Base-by-base conservation (phyloP, 2,888 invertebrate species). In the Pyrocoelia pectoralis region DNA sequence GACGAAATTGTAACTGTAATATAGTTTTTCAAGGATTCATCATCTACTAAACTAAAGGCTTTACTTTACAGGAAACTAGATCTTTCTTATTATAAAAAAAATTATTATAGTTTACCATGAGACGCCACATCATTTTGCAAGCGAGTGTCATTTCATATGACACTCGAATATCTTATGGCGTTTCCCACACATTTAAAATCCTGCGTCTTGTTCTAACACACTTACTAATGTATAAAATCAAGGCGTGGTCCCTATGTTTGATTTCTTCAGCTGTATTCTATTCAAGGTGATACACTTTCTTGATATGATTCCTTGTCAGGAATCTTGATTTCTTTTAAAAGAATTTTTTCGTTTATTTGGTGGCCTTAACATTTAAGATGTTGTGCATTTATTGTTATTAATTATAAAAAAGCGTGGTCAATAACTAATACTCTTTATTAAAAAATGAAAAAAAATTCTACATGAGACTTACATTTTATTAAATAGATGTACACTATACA, bases 261-360 rank as follows among this genome's bases (percentile, higher is more conserved):
- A 38, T 61, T 40, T 46, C 41, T 59, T 52, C 58, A 33, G n/a
- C 41, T 8, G 49, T 33, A 19, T 29, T 56, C 33, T 56, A 54
- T 41, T 68, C 76, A 76, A 76, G 76, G 76, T 76, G 75, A 76
- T 75, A 75, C 76, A 76, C 74, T 76, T 76, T 73, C 76, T 72
- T 67, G 64, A 66, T 72, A 72, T 71, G 69, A 73, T 69, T 70
- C 71, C 68, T 68, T 67, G 66, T 61, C 67, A 69, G 69, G 73
- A 74, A 73, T 74, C 72, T 72, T 71, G 73, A 72, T 69, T 71
- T 67, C 66, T 70, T 61, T 63, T 56, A 60, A 57, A 58, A 58
- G 52, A 59, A 67, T 67, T 73, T 72, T 72, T 70, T 68, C 65
- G 66, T 68, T 73, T 72, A 71, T 69, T 67, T 67, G 68, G 68